Base-by-base conservation (phyloP, 2,797 vertebrate species). In the Sebastes jordani region DNA sequence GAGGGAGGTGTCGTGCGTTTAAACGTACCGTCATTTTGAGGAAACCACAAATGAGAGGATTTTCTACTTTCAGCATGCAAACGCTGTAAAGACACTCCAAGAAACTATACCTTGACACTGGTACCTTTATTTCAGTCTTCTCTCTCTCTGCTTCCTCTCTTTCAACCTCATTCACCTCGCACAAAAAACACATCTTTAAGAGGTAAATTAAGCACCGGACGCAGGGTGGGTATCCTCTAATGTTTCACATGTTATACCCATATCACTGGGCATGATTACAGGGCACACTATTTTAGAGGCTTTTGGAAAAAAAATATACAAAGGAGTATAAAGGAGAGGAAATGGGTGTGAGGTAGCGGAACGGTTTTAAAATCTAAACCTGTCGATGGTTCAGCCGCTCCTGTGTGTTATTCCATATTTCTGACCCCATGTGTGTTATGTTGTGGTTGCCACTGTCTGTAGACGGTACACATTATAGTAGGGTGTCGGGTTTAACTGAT, bases 261-360 rank as follows among this genome's bases (percentile, higher is more conserved):
- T 76, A 74, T 70, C 77, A 62, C 52, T 36, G 2, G 32, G 22
- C 34, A 34, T 55, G 74, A 86, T 91, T 91, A 88, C 69, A 89
- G 83, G 78, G 11, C 25, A 4, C 16, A 6, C 32, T 29, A n/a
- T 70, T 78, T 80, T 7, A 36, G 49, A 71, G 49, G 14, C 30
- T 32, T 60, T 61, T 64, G 79, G n/a, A 82, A 61, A 80, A 61
- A 30, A 82, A 83, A 80, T 67, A 76, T 61, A 60, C 18, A 78
- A 58, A 76, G 22, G 18, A 76, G 30, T 60, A 59, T 11, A 78
- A 58, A 76, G 23, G 18, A 76, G 30, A 85, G 77, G 73, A 88
- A 87, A 65, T 78, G 38, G 73, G 68, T 76, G 64, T 23, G n/a
- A 82, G 46, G 60, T 14, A 1, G 30, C 69, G 68, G 66, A 71